phyloP scores from a whole-genome alignment of 2,888 invertebrate genomes.

The Drosophila mayaguana region DNA sequence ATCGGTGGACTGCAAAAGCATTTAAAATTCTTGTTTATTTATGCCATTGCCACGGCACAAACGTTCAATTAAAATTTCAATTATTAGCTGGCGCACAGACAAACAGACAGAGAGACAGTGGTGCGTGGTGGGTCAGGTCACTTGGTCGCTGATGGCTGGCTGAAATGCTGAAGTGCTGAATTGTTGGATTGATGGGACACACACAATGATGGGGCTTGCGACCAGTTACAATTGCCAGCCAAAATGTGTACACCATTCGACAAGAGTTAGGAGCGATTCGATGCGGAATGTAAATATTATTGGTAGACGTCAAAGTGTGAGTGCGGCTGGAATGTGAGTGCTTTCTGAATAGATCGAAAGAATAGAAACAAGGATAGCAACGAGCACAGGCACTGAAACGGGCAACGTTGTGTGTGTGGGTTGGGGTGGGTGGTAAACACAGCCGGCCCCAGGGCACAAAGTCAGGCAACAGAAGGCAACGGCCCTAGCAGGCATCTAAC shows the following conservation, averaged over 20 bases:
- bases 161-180: constrained; percentile 1
- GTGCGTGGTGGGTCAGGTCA: constrained; percentile 5
- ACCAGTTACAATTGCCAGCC: constrained; percentile 35
- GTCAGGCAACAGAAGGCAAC: constrained; percentile 6
- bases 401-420: too few species aligned
- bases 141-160: not conserved
- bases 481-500: not conserved
- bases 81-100: constrained; percentile 62
- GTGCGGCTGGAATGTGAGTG: not conserved
- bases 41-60: constrained; percentile 50
- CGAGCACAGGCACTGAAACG: too few species aligned
- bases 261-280: not conserved
- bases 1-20: constrained; percentile 4
- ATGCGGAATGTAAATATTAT: constrained; percentile 6
- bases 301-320: not conserved
- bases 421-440: not conserved
- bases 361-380: not conserved
- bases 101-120: constrained; percentile 20
- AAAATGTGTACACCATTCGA: constrained; percentile 6
- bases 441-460: not conserved
- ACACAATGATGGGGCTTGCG: not conserved
- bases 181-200: constrained; percentile 3
- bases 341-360: not conserved
- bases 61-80: constrained; percentile 74
- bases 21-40: constrained; percentile 61